phyloP scores from a whole-genome alignment of 2,888 invertebrate genomes.

The Trissolcus brochymenae region DNA sequence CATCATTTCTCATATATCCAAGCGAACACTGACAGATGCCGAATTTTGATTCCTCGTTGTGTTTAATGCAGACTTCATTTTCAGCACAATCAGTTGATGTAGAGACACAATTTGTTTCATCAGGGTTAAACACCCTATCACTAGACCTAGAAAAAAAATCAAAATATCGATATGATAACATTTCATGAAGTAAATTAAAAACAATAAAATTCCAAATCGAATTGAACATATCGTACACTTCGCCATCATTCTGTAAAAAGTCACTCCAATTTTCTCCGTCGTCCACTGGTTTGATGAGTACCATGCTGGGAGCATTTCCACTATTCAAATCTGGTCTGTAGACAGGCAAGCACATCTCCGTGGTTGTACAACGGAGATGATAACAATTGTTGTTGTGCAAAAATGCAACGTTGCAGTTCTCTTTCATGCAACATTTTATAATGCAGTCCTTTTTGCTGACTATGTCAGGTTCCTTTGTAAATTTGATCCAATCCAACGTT shows the following conservation, averaged over 20 bases:
- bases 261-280: conserved; percentile 78
- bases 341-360: conserved; percentile 85
- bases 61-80: conserved; percentile 84
- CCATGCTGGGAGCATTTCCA: conserved; percentile 84
- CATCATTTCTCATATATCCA: conserved; percentile 79
- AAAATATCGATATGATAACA: conserved; percentile 12
- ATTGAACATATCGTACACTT: conserved; percentile 61
- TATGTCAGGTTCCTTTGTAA: conserved; percentile 78
- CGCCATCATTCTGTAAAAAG: conserved; percentile 66
- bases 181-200: neutral
- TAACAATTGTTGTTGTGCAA: conserved; percentile 86
- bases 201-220: neutral
- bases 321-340: conserved; percentile 79
- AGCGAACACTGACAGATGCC: conserved; percentile 85
- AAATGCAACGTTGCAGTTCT: conserved; percentile 87
- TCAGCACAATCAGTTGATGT: conserved; percentile 80
- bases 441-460: conserved; percentile 82
- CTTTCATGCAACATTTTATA: conserved; percentile 82
- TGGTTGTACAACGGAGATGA: conserved; percentile 84
- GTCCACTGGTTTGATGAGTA: conserved; percentile 84
- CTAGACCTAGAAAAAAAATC: conserved; percentile 66
- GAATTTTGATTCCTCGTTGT: conserved; percentile 79
- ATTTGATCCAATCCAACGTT: conserved; percentile 75
- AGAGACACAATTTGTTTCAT: conserved; percentile 80
- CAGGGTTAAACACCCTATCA: conserved; percentile 74